Conservation (phyloP, 2,888 invertebrate species). For the Eupithecia insigniata region DNA sequence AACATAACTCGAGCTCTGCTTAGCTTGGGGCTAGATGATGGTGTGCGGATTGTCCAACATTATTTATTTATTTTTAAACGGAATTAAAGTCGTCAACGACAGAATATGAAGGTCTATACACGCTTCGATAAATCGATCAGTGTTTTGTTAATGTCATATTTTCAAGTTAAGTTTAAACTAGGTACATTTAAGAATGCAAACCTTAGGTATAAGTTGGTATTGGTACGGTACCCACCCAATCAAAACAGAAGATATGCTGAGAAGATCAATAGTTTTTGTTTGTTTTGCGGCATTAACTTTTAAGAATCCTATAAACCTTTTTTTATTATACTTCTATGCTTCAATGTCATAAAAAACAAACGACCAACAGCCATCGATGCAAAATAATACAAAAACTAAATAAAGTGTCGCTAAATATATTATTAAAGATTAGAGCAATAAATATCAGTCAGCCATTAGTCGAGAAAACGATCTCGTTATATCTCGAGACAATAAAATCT, state of each 20-base stretch:
- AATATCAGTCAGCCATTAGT: slow-evolving; percentile 57
- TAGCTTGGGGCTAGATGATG: too few relatives aligned
- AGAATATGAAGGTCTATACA: too few relatives aligned
- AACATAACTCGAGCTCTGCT: too few relatives aligned
- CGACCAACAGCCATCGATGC: not conserved
- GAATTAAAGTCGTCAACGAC: not conserved
- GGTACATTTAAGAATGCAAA: not conserved
- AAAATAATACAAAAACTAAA: slow-evolving; percentile 10
- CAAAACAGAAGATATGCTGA: not conserved
- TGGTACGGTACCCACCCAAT: not conserved
- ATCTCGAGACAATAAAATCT: slow-evolving; percentile 67
- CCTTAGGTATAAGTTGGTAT: not conserved
- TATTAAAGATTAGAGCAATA: slow-evolving; percentile 50
- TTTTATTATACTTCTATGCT: not conserved
- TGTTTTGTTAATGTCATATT: not conserved
- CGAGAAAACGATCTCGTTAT: slow-evolving; percentile 44
- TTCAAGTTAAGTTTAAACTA: not conserved
- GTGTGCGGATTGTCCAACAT: too few relatives aligned
- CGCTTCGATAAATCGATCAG: not conserved
- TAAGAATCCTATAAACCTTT: not conserved
- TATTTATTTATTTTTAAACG: not conserved
- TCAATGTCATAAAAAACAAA: not conserved
- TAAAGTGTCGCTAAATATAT: slow-evolving; percentile 38
- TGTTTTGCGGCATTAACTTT: not conserved
- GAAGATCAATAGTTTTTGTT: not conserved